Base-by-base conservation (phyloP, 2,113 vertebrate genomes). In the Chamaetylas fuelleborni region DNA sequence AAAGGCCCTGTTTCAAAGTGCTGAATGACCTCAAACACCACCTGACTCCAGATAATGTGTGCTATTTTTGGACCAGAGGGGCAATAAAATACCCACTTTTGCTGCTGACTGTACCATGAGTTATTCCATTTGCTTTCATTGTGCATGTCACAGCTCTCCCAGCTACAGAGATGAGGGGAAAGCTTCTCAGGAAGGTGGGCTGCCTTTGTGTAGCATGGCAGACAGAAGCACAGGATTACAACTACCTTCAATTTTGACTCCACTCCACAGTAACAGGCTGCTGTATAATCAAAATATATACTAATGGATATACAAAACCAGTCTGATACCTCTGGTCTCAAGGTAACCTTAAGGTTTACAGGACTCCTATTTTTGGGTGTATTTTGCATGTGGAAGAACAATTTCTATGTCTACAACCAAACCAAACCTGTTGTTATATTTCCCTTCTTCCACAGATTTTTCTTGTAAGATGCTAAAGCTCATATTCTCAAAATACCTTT, bases 321-420 rank as follows among this genome's bases (percentile, higher is more conserved):
- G 33, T 19, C 38, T n/a, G 14, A 58, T 25, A 70, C 28, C 38
- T 36, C 62, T 65, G 71, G 12, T 60, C 62, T 72, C 62, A 47
- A 88, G 14, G 19, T 36, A 76, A 61, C 7, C 11, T 48, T 31
- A 57, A 57, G 28, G 57, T 76, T 54, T 77, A 83, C 28, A 29
- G 7, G 10, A 69, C 26, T 77, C 16, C 24, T 42, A 10, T 43
- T 64, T 81, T 17, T 16, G 36, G 29, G 12, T 51, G 6, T n/a
- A 33, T 62, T 92, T 71, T 67, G 33, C 36, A 28, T 0, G 0
- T 23, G 24, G 43, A 24, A 51, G 26, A 80, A 84, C 0, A 1
- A 81, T 36, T 94, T 56, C n/a, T 40, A 5, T 11, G 14, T 17
- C 56, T 20, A 24, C 28, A 79, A 65, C 6, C 34, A 76, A 76